Evolutionary conservation across 1,140 invertebrate species (phyloP).

Genomic region (Zaprionus lachaisei): DNA sequence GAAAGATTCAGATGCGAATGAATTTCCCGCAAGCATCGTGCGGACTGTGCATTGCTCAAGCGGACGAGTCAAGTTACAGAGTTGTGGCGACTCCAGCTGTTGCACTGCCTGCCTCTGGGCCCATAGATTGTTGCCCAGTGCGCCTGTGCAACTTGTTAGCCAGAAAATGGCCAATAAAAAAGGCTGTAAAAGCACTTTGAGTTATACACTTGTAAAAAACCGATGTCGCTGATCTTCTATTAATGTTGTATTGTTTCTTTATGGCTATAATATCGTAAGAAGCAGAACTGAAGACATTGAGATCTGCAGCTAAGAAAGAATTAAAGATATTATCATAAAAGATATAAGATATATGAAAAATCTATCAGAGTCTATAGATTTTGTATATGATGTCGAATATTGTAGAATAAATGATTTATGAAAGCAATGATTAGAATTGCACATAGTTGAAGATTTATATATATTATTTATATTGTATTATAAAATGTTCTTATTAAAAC

Average conservation of each 20-base stretch:
- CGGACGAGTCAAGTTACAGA: constrained; percentile 36
- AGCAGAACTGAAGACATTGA: not conserved
- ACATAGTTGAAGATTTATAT: too few relatives aligned
- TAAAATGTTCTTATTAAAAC: too few relatives aligned
- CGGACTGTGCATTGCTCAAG: constrained; percentile 32
- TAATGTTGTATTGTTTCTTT: not conserved
- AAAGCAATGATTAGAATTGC: too few relatives aligned
- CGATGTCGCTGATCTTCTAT: not conserved
- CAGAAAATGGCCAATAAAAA: constrained; percentile 58
- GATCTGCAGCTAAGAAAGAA: not conserved
- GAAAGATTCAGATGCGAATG: constrained; percentile 79
- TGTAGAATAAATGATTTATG: not conserved
- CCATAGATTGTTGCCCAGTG: constrained; percentile 3
- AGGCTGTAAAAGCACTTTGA: constrained; percentile 10
- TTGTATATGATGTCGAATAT: not conserved
- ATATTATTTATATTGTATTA: too few relatives aligned
- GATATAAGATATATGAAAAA: too few relatives aligned
- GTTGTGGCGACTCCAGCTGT: constrained; percentile 14
- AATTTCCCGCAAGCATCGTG: constrained; percentile 51
- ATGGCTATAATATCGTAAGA: not conserved
- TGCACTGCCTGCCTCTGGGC: constrained; percentile 36
- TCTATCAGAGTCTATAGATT: not conserved
- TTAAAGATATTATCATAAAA: not conserved
- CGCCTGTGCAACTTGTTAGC: constrained; percentile 64
- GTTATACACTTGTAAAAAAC: constrained; percentile 26